phyloP scores from a whole-genome alignment of 2,113 vertebrate genomes.

The Gadus chalcogrammus region DNA sequence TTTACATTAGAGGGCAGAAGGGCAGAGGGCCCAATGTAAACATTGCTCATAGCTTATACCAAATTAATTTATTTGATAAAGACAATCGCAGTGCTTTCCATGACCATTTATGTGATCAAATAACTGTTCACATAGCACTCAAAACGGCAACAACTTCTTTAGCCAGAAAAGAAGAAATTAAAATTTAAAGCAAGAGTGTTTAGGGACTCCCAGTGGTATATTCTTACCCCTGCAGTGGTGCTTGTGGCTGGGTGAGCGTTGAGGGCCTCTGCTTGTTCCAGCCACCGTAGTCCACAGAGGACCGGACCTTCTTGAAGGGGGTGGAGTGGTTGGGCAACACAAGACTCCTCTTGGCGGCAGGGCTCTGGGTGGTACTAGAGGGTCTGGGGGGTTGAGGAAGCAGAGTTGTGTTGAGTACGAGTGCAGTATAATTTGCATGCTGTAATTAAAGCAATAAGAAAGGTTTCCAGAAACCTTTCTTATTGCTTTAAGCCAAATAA shows the following conservation, averaged over 20 bases:
- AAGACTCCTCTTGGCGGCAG: constrained; percentile 87
- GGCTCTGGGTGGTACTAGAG: constrained; percentile 71
- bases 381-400: constrained; percentile 63
- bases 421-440: not conserved
- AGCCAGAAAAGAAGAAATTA: no score
- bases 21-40: no score
- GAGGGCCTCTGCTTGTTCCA: constrained; percentile 92
- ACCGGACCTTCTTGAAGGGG: constrained; percentile 90
- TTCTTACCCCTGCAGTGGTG: constrained; percentile 89
- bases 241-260: constrained; percentile 81
- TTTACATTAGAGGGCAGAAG: no score
- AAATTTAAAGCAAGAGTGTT: no score
- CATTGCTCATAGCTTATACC: no score
- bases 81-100: no score
- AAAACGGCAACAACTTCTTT: no score
- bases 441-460: not conserved
- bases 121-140: no score
- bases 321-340: constrained; percentile 88
- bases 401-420: not conserved
- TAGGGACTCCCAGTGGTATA: not conserved
- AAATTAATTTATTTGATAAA: no score
- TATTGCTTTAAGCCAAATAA: no score
- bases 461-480: no score
- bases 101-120: no score
- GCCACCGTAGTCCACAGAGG: constrained; percentile 88